Evolutionary conservation across 1,140 invertebrate species (phyloP).

Genomic region (Ridgeia piscesae): DNA sequence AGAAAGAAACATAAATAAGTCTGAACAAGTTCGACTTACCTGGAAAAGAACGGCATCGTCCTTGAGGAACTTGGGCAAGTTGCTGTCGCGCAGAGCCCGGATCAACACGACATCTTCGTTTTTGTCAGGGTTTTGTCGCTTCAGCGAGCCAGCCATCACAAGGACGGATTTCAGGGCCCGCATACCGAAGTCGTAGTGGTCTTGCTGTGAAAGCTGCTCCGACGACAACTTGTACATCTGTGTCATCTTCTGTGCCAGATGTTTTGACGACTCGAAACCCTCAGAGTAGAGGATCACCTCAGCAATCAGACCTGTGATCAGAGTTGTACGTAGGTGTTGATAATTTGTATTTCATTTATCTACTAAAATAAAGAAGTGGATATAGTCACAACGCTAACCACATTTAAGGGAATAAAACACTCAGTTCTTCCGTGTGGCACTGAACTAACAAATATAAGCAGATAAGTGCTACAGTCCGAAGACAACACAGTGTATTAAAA

Average conservation of each 20-base stretch:
- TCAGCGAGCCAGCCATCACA: conserved; percentile 59
- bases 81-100: conserved; percentile 56
- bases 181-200: conserved; percentile 92
- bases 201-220: conserved; percentile 88
- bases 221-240: conserved; percentile 90
- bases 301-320: conserved; percentile 75
- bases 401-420: no score
- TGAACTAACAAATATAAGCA: no score
- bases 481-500: no score
- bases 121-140: conserved; percentile 59
- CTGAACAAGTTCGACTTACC: conserved; percentile 35
- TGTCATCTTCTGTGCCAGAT: conserved; percentile 83
- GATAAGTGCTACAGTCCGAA: no score
- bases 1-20: not conserved
- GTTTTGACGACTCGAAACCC: conserved; percentile 85
- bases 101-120: conserved; percentile 58
- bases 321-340: not conserved
- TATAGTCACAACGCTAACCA: no score
- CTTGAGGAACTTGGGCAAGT: conserved; percentile 59
- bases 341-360: no score
- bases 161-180: conserved; percentile 67
- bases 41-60: conserved; percentile 58
- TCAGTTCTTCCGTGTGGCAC: no score
- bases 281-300: conserved; percentile 91
- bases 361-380: no score